These are phyloP conservation scores for Zaprionus africanus DNA, from an alignment of 1,140 invertebrate genomes.

Conservation along the genomic window DNA sequence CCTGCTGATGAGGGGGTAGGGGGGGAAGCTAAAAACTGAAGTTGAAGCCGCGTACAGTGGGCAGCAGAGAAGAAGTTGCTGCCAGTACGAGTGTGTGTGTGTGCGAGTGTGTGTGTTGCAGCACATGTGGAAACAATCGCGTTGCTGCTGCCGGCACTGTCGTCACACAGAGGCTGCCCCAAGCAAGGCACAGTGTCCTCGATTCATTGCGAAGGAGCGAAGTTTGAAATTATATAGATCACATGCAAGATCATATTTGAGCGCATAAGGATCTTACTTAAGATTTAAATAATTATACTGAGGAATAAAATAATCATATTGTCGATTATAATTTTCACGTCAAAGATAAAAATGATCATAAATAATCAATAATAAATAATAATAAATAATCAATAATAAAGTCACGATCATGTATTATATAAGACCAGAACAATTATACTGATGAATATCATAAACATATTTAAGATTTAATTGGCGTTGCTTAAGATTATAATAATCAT, in stretches of 20 bases:
- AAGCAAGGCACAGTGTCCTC: constrained; percentile 30
- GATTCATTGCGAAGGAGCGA: not conserved
- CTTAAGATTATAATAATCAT: too few species aligned
- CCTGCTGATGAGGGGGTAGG: constrained; percentile 1
- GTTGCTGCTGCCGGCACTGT: not conserved
- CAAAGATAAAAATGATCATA: too few species aligned
- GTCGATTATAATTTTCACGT: too few species aligned
- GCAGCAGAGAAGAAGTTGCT: not conserved
- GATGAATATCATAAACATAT: too few species aligned
- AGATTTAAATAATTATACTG: too few species aligned
- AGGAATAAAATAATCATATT: too few species aligned
- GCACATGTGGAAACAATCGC: constrained; percentile 38
- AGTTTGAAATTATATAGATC: not conserved
- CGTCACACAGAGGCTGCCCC: constrained; percentile 17
- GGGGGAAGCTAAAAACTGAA: constrained; percentile 14
- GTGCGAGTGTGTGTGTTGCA: constrained; percentile 22
- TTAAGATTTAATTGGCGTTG: too few species aligned
- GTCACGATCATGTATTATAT: too few species aligned
- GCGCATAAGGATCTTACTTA: too few species aligned
- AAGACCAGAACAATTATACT: too few species aligned
- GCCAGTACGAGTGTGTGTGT: not conserved
- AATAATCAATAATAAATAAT: too few species aligned
- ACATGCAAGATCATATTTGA: not conserved
- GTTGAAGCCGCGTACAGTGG: constrained; percentile 5
- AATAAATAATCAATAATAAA: too few species aligned